Base-by-base conservation (phyloP, 2,888 invertebrate genomes). In the Dicyrtoma fusca region DNA sequence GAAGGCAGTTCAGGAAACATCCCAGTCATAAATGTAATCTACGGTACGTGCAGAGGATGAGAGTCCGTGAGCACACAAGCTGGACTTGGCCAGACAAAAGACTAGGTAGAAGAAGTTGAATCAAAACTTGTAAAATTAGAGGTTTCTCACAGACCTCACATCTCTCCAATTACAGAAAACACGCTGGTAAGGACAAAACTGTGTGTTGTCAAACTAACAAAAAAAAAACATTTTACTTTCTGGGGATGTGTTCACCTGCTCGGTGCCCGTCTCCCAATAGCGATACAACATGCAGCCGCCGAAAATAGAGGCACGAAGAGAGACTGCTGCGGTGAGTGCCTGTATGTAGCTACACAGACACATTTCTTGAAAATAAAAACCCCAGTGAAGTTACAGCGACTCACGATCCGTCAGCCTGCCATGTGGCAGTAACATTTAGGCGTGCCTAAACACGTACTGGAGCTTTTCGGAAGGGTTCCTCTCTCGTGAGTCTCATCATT, bases 71-170 rank as follows among this genome's bases (percentile, higher is more conserved):
- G n/a, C n/a, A n/a, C n/a, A n/a, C n/a, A n/a, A n/a, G n/a, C n/a
- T n/a, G n/a, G n/a, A n/a, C n/a, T n/a, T n/a, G n/a, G n/a, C n/a
- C n/a, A n/a, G n/a, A n/a, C 34, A 34, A 34, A 8, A 34, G 34
- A 5, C 34, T 34, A 55, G 23, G 21, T 5, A 55, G 23, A 26
- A 17, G 19, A 21, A 59, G 34, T 8, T 4, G 13, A 57, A 57
- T 25, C 6, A 57, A 34, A 26, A 34, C 23, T 47, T 65, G 45
- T 51, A 51, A 65, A 65, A 65, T 65, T 65, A 51, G 65, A 47
- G 65, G 65, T 65, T 64, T 65, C 49, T 53, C 47, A 49, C n/a
- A 65, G 65, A 65, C 65, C 65, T 65, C 65, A 65, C 65, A 65
- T 51, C 47, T 65, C 26, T 65, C 51, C 65, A 65, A 65, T 65